Evolutionary conservation across 2,888 invertebrate species (phyloP), one percentile per base, ranked within the genome.

Genomic region (Lithophane semibrunnea): DNA sequence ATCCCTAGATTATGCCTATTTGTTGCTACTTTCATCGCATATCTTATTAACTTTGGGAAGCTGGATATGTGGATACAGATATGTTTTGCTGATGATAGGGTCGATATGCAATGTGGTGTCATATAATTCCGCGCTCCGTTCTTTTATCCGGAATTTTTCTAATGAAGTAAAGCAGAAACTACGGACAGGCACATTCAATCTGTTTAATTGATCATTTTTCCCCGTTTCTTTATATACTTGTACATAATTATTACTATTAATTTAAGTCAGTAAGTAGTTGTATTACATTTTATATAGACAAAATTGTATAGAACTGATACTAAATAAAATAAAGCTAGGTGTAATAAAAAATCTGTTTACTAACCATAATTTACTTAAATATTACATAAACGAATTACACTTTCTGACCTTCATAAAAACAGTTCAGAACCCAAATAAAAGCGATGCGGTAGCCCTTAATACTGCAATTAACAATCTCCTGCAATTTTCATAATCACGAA

Each of bases 1-100:
- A 84, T 87, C 84, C 77, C 67, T 82, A 82, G 88, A 89, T 88
- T 85, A 88, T 85, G 83, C 79, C 86, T 88, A 88, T 89, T 91
- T 85, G 84, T 88, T 86, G 81, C 79, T 79, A 76, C 88, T 88
- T 42, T 68, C 69, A 69, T 69, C 52, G 47, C 58, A n/a, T 82
- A 56, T 58, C 61, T 76, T 72, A 79, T 75, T 72, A 72, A 72
- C 52, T 79, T 64, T 42, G 24, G 47, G 3, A 29, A 21, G 13
- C 49, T 44, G 49, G 24, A 44, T n/a, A 12, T 52, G 37, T 44
- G 21, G 16, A 56, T 64, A 18, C 13, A 49, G 3, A 12, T 24
- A 44, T 70, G 42, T 64, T 42, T 47, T 2, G 47, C 21, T 12
- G 9, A 16, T 65, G 12, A 44, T 58, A 18, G 10, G 42, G 42